Evolutionary conservation across 2,113 vertebrate species (phyloP).

Genomic region (Alexandromys fortis): DNA sequence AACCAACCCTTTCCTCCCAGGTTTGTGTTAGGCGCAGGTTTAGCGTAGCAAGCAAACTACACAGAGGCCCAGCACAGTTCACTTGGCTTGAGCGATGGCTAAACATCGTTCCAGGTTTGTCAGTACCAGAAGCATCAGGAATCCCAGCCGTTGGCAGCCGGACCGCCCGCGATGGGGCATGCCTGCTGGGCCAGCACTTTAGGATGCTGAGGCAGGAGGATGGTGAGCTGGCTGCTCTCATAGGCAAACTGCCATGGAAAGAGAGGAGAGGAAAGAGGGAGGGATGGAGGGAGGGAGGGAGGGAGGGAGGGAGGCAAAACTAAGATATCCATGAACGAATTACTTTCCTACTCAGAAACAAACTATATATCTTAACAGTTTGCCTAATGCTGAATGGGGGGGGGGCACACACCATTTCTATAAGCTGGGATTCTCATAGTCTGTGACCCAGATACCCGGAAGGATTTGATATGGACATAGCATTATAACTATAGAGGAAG

Average conservation of each 20-base stretch:
- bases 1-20: not conserved
- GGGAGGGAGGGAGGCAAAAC: not conserved
- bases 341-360: not conserved
- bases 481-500: not conserved
- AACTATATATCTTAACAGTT: not conserved
- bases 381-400: not conserved
- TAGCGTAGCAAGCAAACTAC: not conserved
- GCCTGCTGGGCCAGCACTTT: not conserved
- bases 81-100: not conserved
- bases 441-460: not conserved
- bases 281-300: too few species aligned
- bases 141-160: not conserved
- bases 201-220: not conserved
- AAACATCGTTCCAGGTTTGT: not conserved
- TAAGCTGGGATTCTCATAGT: not conserved
- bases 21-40: not conserved
- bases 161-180: not conserved
- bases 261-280: not conserved
- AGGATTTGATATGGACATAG: not conserved
- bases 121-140: not conserved
- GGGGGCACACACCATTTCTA: not conserved
- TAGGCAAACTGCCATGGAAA: not conserved
- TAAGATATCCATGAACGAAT: not conserved
- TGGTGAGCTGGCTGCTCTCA: not conserved
- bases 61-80: not conserved